Base-by-base conservation (phyloP, 35 echinoderm and acorn worm species). In the Acanthaster planci region DNA sequence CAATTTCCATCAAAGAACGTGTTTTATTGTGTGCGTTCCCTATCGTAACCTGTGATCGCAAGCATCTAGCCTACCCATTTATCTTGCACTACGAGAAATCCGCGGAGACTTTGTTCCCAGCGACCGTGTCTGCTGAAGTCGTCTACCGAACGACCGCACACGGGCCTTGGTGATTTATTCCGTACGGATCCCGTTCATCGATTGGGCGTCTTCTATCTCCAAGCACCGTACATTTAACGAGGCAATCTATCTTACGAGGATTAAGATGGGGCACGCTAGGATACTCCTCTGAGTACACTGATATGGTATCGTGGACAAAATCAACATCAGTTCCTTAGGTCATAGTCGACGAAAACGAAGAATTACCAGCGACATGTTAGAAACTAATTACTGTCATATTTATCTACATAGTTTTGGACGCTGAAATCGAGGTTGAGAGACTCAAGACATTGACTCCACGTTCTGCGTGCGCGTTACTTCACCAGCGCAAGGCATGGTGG, bases 341-440 rank as follows among this genome's bases (percentile, higher is more conserved):
- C 30, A 72, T 31, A 34, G 10, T 29, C 8, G 34, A 4, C n/a
- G 34, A 35, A 30, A 26, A 12, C 34, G 26, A 31, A 34, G 22
- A 31, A 31, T 72, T 27, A 29, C 64, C 26, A 34, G 7, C 34
- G 64, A 26, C 1, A 72, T 72, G 30, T 72, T 72, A 72, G 10
- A 72, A 72, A 72, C 23, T 72, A 72, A 72, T 72, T 72, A 72
- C 26, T 72, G 64, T 72, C 64, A 29, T 72, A 72, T 72, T 72
- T 27, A 72, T 72, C 64, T 72, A 27, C 26, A 31, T 19, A 10
- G 34, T 31, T 34, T 72, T 26, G 26, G n/a, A 31, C 14, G 34
- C 23, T 2, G 14, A 29, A 14, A 26, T 72, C 34, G 27, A n/a
- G 19, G 19, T 18, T 59, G 56, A 21, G 19, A 21, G 27, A 59